Evolutionary conservation across 2,888 invertebrate species (phyloP).

Genomic region (Amorpha juglandis): DNA sequence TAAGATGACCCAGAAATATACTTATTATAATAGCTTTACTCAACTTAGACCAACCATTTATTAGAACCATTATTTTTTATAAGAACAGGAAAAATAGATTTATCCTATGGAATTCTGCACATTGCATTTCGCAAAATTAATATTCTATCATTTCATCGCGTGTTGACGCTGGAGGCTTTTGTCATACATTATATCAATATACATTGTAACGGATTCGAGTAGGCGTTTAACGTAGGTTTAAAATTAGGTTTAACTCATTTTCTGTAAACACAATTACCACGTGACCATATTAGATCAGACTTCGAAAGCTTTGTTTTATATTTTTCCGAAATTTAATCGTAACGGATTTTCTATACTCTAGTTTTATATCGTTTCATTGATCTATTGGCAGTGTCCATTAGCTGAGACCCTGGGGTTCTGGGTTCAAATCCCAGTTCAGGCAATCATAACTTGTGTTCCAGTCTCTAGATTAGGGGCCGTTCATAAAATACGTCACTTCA

Average conservation of each 20-base stretch:
- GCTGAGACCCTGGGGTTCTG: too few relatives aligned
- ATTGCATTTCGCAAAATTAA: not conserved
- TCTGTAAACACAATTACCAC: conserved; percentile 40
- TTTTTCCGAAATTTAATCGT: not conserved
- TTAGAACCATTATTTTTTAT: not conserved
- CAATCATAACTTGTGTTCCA: too few relatives aligned
- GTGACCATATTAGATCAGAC: not conserved
- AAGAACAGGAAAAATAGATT: conserved; percentile 5
- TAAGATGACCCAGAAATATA: too few relatives aligned
- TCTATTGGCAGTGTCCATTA: too few relatives aligned
- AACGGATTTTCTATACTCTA: too few relatives aligned
- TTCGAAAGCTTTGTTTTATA: too few relatives aligned
- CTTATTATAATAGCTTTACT: too few relatives aligned
- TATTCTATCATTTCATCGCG: conserved; percentile 3
- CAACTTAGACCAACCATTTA: not conserved
- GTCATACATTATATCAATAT: conserved; percentile 15
- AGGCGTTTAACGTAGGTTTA: conserved; percentile 31
- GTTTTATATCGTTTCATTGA: too few relatives aligned
- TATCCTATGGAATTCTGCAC: conserved; percentile 9
- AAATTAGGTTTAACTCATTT: conserved; percentile 53
- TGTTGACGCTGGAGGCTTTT: not conserved
- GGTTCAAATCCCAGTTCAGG: too few relatives aligned
- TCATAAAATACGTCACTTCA: too few relatives aligned
- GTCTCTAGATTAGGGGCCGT: too few relatives aligned
- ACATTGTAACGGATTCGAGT: conserved; percentile 16